Conservation (phyloP, 2,797 vertebrate species). For the Sebastes matsubarae region DNA sequence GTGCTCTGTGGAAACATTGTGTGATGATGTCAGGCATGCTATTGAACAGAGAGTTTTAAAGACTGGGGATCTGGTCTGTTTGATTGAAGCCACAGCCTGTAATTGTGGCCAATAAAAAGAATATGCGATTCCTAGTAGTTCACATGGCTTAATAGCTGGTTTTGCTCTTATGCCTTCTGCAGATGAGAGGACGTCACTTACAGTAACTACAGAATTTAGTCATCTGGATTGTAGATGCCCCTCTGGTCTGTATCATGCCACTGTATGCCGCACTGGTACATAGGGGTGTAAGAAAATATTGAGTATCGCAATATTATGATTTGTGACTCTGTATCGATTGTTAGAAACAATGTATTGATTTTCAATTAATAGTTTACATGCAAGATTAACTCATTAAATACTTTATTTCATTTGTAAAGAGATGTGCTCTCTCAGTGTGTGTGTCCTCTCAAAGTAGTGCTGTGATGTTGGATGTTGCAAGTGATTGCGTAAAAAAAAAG, state of each 20-base stretch:
- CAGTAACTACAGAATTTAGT: constrained; percentile 1
- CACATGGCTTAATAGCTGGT: constrained; percentile 21
- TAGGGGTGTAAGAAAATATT: too few species aligned
- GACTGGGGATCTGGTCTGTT: constrained; percentile 23
- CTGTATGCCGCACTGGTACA: not conserved
- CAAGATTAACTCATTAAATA: accelerated
- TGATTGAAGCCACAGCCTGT: constrained; percentile 23
- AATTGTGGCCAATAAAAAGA: constrained; percentile 44
- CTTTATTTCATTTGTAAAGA: too few species aligned
- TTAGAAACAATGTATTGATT: too few species aligned
- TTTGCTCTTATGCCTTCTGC: constrained; percentile 10
- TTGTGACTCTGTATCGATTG: too few species aligned
- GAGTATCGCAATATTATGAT: accelerated
- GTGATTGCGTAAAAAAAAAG: too few species aligned
- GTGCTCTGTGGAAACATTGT: constrained; percentile 23
- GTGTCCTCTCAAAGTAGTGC: accelerated
- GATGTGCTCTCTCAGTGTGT: too few species aligned
- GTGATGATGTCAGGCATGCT: constrained; percentile 34
- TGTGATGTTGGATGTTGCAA: too few species aligned
- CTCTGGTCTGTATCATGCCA: not conserved
- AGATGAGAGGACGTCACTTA: constrained; percentile 12
- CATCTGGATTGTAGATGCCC: not conserved
- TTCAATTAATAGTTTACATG: too few species aligned
- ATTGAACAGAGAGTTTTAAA: constrained; percentile 19
- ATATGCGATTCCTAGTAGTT: constrained; percentile 13